Evolutionary conservation across 2,888 invertebrate species (phyloP).

Genomic region (Lepidochrysops patricia): DNA sequence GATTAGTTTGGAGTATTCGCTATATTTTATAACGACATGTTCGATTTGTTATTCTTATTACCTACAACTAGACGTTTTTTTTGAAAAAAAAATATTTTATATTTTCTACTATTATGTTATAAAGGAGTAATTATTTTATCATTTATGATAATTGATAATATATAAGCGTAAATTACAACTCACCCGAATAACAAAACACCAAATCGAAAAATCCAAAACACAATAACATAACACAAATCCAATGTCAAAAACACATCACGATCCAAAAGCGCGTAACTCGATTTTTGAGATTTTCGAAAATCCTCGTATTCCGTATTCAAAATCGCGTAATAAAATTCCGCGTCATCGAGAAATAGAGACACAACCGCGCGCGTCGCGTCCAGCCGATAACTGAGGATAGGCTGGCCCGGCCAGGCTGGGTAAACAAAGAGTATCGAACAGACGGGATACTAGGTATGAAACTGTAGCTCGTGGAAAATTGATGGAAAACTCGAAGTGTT

Average conservation of each 20-base stretch:
- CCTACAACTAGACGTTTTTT: too few species aligned
- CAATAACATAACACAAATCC: conserved; percentile 13
- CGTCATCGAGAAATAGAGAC: conserved; percentile 23
- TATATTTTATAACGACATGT: too few species aligned
- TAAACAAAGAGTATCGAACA: conserved; percentile 45
- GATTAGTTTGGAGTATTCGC: too few species aligned
- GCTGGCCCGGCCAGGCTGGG: conserved; percentile 60
- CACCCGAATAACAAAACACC: conserved; percentile 1
- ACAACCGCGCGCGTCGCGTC: conserved; percentile 29
- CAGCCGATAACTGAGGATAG: conserved; percentile 61
- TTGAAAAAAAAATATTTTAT: too few species aligned
- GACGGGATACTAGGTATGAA: conserved; percentile 7
- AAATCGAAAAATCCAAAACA: conserved; percentile 15
- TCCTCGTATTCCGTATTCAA: conserved; percentile 40
- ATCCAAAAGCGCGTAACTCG: background rate
- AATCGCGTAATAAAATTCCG: conserved; percentile 29
- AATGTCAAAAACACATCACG: conserved; percentile 14
- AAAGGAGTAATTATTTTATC: too few species aligned
- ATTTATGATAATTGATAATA: too few species aligned
- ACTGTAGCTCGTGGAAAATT: background rate
- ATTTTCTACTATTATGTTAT: too few species aligned
- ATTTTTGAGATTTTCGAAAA: too few species aligned
- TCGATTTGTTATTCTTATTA: too few species aligned
- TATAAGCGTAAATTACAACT: too few species aligned
- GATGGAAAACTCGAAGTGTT: background rate